Evolutionary conservation across 1,140 invertebrate species (phyloP).

Genomic region (Tetraneura akinire): DNA sequence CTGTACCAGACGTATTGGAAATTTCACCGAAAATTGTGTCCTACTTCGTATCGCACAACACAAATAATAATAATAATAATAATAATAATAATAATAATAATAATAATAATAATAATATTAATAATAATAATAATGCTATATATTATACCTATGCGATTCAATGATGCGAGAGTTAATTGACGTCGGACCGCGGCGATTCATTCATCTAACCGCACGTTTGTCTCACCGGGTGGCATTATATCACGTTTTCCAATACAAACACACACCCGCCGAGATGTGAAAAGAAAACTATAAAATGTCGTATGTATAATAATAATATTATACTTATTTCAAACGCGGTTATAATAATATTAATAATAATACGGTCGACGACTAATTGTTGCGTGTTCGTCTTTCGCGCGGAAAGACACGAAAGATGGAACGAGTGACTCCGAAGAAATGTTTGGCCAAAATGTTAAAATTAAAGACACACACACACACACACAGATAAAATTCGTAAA

Average conservation of each 20-base stretch:
- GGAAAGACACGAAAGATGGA: too few species aligned
- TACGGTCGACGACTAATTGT: neutral
- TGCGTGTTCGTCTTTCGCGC: neutral
- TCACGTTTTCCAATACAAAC: neutral
- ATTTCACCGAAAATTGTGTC: slow-evolving; percentile 16
- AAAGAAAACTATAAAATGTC: neutral
- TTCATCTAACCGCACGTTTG: neutral
- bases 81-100: neutral
- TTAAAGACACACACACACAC: neutral
- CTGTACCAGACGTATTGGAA: neutral
- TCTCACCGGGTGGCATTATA: slow-evolving; percentile 6
- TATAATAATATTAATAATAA: too few species aligned
- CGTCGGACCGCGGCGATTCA: neutral
- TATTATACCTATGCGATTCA: too few species aligned
- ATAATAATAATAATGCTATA: too few species aligned
- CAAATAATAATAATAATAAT: neutral
- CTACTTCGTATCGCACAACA: neutral
- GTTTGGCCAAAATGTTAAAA: neutral
- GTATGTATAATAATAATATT: too few species aligned
- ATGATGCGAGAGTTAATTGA: neutral
- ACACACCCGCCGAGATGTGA: neutral
- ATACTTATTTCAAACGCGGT: too few species aligned
- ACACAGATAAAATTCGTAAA: too few species aligned
- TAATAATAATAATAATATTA: neutral
- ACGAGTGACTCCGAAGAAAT: neutral